phyloP scores from a whole-genome alignment of 2,797 vertebrate genomes.

The Euthynnus affinis region DNA sequence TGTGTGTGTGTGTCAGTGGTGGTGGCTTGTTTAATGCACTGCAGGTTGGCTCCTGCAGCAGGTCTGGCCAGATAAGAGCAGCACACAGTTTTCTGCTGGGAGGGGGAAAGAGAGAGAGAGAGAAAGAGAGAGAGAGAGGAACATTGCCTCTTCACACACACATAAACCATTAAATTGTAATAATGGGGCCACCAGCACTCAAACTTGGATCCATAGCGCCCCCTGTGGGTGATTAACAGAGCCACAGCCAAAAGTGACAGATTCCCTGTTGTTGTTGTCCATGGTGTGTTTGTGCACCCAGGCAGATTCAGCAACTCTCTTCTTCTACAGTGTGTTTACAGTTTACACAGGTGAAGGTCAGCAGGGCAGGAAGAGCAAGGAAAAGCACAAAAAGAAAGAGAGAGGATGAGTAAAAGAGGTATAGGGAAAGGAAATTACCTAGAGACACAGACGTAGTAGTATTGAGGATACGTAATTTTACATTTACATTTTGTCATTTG shows the following conservation, averaged over 20 bases:
- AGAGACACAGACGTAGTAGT: not conserved
- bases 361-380: not conserved
- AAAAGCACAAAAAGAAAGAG: not conserved
- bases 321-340: not conserved
- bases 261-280: conserved; percentile 4
- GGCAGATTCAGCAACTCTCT: conserved; percentile 18
- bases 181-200: conserved; percentile 77
- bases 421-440: not conserved
- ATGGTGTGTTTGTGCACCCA: conserved; percentile 33
- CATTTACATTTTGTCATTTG: not conserved
- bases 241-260: conserved; percentile 32
- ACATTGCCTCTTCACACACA: conserved; percentile 79
- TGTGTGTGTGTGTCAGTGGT: conserved; percentile 54
- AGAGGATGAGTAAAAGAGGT: not conserved
- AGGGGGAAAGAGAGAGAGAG: conserved; percentile 50
- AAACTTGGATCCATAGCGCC: conserved; percentile 81
- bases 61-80: conserved; percentile 86
- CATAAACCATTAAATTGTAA: conserved; percentile 82
- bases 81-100: conserved; percentile 78
- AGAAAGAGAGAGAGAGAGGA: conserved; percentile 52
- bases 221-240: conserved; percentile 72
- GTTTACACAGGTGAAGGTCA: not conserved
- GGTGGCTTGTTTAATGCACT: conserved; percentile 84
- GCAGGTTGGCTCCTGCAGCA: conserved; percentile 86
- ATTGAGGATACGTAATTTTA: too few relatives aligned